Base-by-base conservation (phyloP, 2,113 vertebrate species). In the Embiotoca jacksoni region DNA sequence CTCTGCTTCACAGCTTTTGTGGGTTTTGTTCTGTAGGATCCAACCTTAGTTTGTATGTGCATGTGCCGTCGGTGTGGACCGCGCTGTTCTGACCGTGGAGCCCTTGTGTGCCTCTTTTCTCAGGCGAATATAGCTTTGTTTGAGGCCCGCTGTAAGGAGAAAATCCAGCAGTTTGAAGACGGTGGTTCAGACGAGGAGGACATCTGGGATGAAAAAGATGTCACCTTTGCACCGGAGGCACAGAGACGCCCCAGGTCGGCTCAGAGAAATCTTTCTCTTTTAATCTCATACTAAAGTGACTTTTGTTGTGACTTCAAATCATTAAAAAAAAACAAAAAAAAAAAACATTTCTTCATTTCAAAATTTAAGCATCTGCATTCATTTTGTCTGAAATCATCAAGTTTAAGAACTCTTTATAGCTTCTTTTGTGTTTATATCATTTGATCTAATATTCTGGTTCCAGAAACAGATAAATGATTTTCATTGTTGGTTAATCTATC, bases 81-180 rank as follows among this genome's bases (percentile, higher is more conserved):
- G 5, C 59, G 4, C 41, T 3, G 32, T 33, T 77, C 3, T 74
- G 31, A 64, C 4, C 36, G 10, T 50, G 13, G 56, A 36, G 3
- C 32, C 23, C 9, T 0, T 73, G 6, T 75, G 16, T 88, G 7
- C 86, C n/a, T 70, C n/a, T 67, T 8, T 30, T 69, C 15, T 83
- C 89, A 99, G 98, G 97, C 96, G n/a, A 99, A 98, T 84, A 97
- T 98, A 86, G 97, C 98, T 71, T 93, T 99, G 88, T 99, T 99
- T 93, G 98, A 99, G 90, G 97, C 98, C 0, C 98, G 97, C 82
- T 99, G 98, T 92, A 99, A 99, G 88, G 98, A 99, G 72, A 94
- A 98, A 86, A 99, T 99, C 92, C 98, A 98, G 88, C 98, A 98
- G 89, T 99, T 99, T 91, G 98, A 99, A 89, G 98, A 99, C 72